Conservation (phyloP, 2,888 invertebrate genomes). For the Eupithecia pulchellata region DNA sequence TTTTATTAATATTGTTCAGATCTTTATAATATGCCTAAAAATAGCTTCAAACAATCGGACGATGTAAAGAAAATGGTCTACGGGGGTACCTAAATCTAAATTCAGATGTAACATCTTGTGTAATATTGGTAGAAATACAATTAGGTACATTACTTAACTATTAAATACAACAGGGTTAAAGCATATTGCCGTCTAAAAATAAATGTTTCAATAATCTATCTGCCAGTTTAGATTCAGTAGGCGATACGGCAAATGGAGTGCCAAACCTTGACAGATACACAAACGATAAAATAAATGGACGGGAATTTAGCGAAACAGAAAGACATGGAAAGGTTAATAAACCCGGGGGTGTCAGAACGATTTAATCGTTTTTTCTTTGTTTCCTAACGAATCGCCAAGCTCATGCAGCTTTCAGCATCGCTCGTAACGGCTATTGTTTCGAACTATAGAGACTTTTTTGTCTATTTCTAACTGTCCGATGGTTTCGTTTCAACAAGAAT, state of each 20-base stretch:
- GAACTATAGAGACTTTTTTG: constrained; percentile 54
- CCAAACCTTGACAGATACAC: constrained; percentile 45
- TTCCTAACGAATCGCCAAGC: constrained; percentile 67
- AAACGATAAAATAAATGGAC: constrained; percentile 45
- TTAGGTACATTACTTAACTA: too few species aligned
- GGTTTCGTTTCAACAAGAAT: constrained; percentile 60
- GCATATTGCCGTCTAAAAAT: constrained; percentile 29
- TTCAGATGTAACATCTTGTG: too few species aligned
- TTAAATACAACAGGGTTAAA: background rate
- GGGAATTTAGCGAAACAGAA: constrained; percentile 50
- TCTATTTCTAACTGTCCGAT: constrained; percentile 51
- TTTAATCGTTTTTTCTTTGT: constrained; percentile 62
- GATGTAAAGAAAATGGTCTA: too few species aligned
- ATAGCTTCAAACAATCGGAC: too few species aligned
- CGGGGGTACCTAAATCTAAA: too few species aligned
- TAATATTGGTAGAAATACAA: too few species aligned
- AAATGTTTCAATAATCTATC: constrained; percentile 41
- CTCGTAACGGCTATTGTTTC: constrained; percentile 67
- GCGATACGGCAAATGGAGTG: constrained; percentile 43
- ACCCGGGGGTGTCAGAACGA: constrained; percentile 49
- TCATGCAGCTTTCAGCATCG: constrained; percentile 66
- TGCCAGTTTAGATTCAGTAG: constrained; percentile 36
- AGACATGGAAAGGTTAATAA: constrained; percentile 50
- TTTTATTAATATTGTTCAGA: too few species aligned
- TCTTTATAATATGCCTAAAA: too few species aligned